These are phyloP conservation scores for Peromyscus melanophrys DNA, from an alignment of 2,797 vertebrate species.

Conservation along the genomic window DNA sequence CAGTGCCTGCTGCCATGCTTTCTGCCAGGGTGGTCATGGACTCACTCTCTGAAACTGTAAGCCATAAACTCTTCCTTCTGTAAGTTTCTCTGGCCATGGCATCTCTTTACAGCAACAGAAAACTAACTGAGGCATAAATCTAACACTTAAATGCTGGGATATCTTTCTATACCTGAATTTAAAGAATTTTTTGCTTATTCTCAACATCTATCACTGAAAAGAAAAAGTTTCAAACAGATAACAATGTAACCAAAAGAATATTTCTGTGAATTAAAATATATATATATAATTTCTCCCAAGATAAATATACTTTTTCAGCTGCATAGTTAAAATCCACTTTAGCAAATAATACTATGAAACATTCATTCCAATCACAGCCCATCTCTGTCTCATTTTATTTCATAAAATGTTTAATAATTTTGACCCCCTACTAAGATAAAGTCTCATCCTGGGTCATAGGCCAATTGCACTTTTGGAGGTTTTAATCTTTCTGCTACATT, in stretches of 20 bases:
- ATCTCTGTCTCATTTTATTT: not conserved
- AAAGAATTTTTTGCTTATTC: not conserved
- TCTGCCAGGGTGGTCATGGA: not conserved
- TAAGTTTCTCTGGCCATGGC: not conserved
- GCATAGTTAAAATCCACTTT: conserved; percentile 15
- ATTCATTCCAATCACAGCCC: conserved; percentile 45
- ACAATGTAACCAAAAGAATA: not conserved
- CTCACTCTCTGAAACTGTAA: not conserved
- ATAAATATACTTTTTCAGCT: conserved; percentile 40
- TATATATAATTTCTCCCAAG: conserved; percentile 7
- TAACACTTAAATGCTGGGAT: not conserved
- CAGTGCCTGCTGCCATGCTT: not conserved
- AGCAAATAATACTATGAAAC: conserved; percentile 46
- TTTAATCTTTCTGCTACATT: not conserved
- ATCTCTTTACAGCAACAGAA: not conserved
- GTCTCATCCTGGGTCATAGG: not conserved
- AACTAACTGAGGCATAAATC: not conserved
- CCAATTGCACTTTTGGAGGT: not conserved
- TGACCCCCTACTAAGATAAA: not conserved
- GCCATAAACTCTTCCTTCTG: not conserved
- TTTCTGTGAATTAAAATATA: not conserved
- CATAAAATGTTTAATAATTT: conserved; percentile 41
- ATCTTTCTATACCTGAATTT: conserved; percentile 4
- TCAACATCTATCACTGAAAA: not conserved
- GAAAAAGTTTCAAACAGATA: not conserved